These are phyloP conservation scores for Tarsius wallacei DNA, from an alignment of 2,797 vertebrate species.

Conservation along the genomic window DNA sequence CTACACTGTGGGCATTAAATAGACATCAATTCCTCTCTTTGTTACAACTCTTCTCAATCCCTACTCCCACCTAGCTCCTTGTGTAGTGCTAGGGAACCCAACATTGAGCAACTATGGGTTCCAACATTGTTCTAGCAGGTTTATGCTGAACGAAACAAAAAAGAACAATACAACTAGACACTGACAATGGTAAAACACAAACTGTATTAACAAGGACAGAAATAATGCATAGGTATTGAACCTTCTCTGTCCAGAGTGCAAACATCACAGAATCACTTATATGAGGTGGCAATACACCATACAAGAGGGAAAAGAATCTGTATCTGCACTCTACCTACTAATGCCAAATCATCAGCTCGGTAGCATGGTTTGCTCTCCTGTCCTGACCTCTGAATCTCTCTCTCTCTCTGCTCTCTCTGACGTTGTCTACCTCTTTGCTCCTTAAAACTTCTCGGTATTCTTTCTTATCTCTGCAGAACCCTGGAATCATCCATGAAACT, in stretches of 20 bases:
- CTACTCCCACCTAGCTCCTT: background rate
- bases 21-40: background rate
- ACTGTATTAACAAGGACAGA: background rate
- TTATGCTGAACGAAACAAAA: background rate
- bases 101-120: background rate
- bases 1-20: background rate
- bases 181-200: background rate
- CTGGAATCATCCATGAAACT: background rate
- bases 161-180: background rate
- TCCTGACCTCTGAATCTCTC: background rate
- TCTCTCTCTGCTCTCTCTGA: background rate
- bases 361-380: background rate
- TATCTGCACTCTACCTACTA: background rate
- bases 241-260: background rate
- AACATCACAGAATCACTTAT: background rate
- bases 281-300: no score
- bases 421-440: background rate
- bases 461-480: background rate
- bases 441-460: background rate
- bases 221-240: background rate
- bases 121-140: background rate
- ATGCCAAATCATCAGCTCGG: background rate
- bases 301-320: background rate
- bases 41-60: no score
- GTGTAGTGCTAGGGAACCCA: background rate